Conservation (phyloP, 2,113 vertebrate species). For the Leucopsar rothschildi region DNA sequence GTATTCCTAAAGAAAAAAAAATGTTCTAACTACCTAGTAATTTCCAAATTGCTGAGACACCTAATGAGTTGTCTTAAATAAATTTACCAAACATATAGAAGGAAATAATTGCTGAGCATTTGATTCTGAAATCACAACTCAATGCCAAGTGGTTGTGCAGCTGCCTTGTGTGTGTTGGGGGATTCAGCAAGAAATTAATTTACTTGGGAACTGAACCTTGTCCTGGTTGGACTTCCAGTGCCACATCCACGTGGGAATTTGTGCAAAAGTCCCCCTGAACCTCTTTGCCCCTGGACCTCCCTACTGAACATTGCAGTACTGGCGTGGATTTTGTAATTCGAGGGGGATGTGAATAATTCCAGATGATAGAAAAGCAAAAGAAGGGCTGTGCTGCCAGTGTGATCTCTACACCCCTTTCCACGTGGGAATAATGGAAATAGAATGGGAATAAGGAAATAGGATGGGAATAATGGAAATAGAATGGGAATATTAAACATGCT, state of each 20-base stretch:
- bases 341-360: neutral
- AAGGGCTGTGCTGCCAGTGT: neutral
- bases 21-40: slow-evolving; percentile 25
- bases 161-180: neutral
- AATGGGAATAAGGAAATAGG: too few relatives aligned
- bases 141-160: neutral
- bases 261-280: neutral
- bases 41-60: slow-evolving; percentile 56
- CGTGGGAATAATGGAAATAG: too few relatives aligned
- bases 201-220: neutral
- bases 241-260: neutral
- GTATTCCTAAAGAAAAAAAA: slow-evolving; percentile 2
- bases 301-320: neutral
- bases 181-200: neutral
- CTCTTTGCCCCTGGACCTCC: neutral
- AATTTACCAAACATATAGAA: slow-evolving; percentile 40
- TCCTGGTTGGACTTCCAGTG: neutral
- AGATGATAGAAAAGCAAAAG: neutral
- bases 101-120: slow-evolving; percentile 48
- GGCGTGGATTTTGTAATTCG: neutral
- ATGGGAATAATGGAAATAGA: too few relatives aligned
- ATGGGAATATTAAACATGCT: neutral
- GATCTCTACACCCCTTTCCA: neutral
- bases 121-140: slow-evolving; percentile 25
- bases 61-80: slow-evolving; percentile 43